Evolutionary conservation across 2,888 invertebrate species (phyloP).

Genomic region (Oscheius sp.): DNA sequence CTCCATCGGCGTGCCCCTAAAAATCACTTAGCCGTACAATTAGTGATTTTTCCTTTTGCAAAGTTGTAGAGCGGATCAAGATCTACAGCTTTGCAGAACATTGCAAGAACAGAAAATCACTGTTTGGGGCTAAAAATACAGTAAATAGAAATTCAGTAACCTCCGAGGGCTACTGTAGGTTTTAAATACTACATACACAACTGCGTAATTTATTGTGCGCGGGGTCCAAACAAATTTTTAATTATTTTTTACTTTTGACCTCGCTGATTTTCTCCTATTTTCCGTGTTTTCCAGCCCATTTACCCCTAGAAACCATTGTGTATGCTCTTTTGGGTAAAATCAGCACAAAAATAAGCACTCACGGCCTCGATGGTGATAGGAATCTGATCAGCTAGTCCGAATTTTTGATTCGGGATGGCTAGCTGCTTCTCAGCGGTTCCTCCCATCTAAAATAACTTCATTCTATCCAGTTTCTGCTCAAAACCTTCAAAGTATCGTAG

Average conservation of each 20-base stretch:
- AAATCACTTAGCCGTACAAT: background rate
- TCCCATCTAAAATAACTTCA: background rate
- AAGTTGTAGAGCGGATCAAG: constrained; percentile 6
- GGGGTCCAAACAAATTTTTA: too few species aligned
- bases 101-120: background rate
- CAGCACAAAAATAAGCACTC: background rate
- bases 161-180: too few species aligned
- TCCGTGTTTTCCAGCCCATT: too few species aligned
- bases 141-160: background rate
- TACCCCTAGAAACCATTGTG: too few species aligned
- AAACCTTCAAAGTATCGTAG: constrained; percentile 3
- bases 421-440: constrained; percentile 6
- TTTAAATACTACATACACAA: too few species aligned
- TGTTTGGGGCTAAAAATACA: background rate
- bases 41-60: background rate
- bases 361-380: background rate
- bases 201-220: too few species aligned
- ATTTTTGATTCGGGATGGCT: constrained; percentile 15
- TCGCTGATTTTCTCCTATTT: too few species aligned
- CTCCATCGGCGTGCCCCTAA: constrained; percentile 25
- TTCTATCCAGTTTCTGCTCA: background rate
- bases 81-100: background rate
- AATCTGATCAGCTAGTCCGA: constrained; percentile 10
- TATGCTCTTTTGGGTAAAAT: too few species aligned
- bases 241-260: too few species aligned